Conservation (phyloP, 2,888 invertebrate genomes). For the Archips xylosteana region DNA sequence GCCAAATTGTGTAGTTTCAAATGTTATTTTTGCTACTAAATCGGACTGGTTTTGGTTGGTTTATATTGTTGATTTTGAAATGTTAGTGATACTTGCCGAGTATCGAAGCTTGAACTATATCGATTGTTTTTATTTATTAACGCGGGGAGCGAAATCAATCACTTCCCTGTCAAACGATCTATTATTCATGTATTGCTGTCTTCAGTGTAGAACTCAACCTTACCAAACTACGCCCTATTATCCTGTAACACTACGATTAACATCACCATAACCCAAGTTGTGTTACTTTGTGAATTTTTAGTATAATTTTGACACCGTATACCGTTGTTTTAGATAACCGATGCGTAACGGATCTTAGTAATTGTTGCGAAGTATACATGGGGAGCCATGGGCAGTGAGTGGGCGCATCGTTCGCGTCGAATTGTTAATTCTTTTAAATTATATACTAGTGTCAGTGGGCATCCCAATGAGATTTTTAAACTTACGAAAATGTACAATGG, state of each 20-base stretch:
- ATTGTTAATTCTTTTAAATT: conserved; percentile 10
- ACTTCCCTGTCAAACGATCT: conserved; percentile 1
- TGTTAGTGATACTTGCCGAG: neutral
- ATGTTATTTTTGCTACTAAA: conserved; percentile 33
- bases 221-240: neutral
- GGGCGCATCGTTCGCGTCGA: conserved; percentile 41
- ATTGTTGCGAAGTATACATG: conserved; percentile 61
- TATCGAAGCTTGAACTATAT: neutral
- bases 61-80: conserved; percentile 26
- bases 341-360: conserved; percentile 51
- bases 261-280: neutral
- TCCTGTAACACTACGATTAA: neutral
- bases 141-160: neutral
- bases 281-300: neutral
- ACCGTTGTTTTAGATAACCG: conserved; percentile 65
- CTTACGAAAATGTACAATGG: conserved; percentile 4
- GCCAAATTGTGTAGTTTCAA: conserved; percentile 17
- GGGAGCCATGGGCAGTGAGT: conserved; percentile 62
- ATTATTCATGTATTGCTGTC: conserved; percentile 1
- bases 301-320: conserved; percentile 9
- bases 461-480: conserved; percentile 1
- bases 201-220: neutral
- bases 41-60: conserved; percentile 16
- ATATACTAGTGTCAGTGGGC: conserved; percentile 32
- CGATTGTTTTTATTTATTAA: conserved; percentile 15